These are phyloP conservation scores for Athalia cordata DNA, from an alignment of 2,888 invertebrate species.

Conservation along the genomic window DNA sequence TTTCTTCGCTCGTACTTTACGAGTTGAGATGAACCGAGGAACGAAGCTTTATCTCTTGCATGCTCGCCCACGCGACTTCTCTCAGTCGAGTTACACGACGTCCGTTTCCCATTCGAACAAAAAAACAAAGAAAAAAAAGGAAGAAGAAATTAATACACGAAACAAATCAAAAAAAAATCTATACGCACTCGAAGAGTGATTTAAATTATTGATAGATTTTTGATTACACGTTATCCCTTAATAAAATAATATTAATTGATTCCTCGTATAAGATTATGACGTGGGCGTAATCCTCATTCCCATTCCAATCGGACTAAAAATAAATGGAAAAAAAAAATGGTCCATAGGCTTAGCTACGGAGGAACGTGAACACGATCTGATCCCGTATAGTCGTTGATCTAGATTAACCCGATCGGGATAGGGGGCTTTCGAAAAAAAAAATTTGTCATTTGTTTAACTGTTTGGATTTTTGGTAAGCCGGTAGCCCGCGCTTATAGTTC, in stretches of 20 bases:
- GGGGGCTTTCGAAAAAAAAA: slow-evolving; percentile 1
- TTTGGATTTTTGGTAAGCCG: slow-evolving; percentile 57
- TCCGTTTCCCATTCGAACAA: background rate
- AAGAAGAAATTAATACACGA: background rate
- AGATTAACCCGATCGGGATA: slow-evolving; percentile 36
- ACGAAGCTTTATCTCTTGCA: background rate
- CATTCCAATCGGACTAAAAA: background rate
- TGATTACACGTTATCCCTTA: slow-evolving; percentile 19
- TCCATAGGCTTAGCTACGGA: slow-evolving; percentile 19
- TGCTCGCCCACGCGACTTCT: background rate
- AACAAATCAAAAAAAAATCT: no score
- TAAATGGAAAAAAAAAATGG: background rate
- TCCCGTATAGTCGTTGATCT: slow-evolving; percentile 29
- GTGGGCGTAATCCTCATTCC: background rate
- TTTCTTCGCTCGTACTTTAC: slow-evolving; percentile 7
- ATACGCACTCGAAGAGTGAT: background rate
- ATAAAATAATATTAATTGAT: slow-evolving; percentile 25
- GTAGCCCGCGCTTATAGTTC: slow-evolving; percentile 38
- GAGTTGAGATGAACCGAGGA: background rate
- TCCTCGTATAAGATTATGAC: background rate
- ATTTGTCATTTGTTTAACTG: slow-evolving; percentile 47
- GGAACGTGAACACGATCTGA: slow-evolving; percentile 5
- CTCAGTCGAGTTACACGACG: background rate
- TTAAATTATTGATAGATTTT: background rate
- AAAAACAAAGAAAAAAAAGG: background rate